Percentiles rank a stretch among this genome's conserved stretches.
Evolutionary conservation across 2,888 invertebrate species (phyloP).

Genomic region (Blomia tropicalis): DNA sequence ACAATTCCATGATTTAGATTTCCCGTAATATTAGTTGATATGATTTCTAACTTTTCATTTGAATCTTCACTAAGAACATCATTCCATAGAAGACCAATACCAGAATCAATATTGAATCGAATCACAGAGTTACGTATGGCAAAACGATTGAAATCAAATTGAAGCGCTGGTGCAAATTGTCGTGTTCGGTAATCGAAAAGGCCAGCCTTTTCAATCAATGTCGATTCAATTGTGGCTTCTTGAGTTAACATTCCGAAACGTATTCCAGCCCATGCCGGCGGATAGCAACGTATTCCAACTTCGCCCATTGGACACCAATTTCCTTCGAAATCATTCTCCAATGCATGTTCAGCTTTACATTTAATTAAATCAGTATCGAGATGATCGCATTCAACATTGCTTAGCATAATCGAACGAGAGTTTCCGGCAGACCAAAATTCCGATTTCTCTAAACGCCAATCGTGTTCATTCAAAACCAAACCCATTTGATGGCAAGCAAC

Average conservation of each 20-base stretch:
- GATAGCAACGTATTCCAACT: constrained; percentile 72
- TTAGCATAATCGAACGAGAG: constrained; percentile 49
- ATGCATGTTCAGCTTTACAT: constrained; percentile 49
- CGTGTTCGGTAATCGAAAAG: constrained; percentile 78
- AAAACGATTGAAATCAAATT: constrained; percentile 49
- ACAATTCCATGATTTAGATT: constrained; percentile 77
- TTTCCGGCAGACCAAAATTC: constrained; percentile 66
- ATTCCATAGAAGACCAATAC: constrained; percentile 79
- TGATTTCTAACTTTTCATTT: constrained; percentile 32
- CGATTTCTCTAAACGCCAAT: constrained; percentile 67
- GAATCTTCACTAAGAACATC: constrained; percentile 52
- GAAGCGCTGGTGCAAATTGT: constrained; percentile 69
- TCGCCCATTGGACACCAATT: constrained; percentile 57
- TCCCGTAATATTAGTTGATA: constrained; percentile 37
- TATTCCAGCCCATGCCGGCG: constrained; percentile 83
- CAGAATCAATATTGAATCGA: constrained; percentile 72
- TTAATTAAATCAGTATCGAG: constrained; percentile 74
- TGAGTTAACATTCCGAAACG: constrained; percentile 74
- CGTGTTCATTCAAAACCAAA: constrained; percentile 70
- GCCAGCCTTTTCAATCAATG: constrained; percentile 79
- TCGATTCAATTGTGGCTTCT: constrained; percentile 65
- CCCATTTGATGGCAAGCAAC: constrained; percentile 89
- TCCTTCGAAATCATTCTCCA: constrained; percentile 59
- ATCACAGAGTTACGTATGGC: constrained; percentile 44
- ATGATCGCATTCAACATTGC: constrained; percentile 76